phyloP scores from a whole-genome alignment of 1,140 invertebrate genomes.

The Phymastichus coffea region DNA sequence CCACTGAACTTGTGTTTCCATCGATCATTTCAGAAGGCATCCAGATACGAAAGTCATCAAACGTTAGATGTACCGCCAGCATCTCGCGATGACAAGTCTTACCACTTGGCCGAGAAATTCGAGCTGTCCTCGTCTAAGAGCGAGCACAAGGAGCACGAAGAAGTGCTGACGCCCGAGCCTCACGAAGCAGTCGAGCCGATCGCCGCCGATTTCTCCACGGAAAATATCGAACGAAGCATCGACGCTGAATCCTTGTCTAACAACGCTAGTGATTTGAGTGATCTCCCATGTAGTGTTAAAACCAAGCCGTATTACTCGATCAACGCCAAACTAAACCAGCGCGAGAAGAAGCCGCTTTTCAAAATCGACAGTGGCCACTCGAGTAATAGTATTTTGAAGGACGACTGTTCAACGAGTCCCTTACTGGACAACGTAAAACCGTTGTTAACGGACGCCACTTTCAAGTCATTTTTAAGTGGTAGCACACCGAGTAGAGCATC shows the following conservation, averaged over 20 bases:
- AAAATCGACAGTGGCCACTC: conserved; percentile 23
- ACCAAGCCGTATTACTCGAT: conserved; percentile 55
- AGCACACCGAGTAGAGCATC: conserved; percentile 19
- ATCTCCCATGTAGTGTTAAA: conserved; percentile 50
- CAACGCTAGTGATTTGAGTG: conserved; percentile 41
- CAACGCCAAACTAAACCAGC: conserved; percentile 51
- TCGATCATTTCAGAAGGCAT: conserved; percentile 51
- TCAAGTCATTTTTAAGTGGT: conserved; percentile 41
- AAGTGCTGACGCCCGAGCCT: conserved; percentile 24
- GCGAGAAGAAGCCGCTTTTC: conserved; percentile 42
- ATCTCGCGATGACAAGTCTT: conserved; percentile 29
- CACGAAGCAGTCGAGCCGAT: conserved; percentile 23
- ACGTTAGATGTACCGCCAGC: conserved; percentile 36
- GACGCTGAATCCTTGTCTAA: conserved; percentile 40
- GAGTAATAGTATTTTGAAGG: conserved; percentile 9
- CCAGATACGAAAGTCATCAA: conserved; percentile 47
- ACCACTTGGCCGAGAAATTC: conserved; percentile 32
- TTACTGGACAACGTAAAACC: conserved; percentile 41
- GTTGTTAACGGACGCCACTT: conserved; percentile 44
- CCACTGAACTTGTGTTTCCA: too few relatives aligned
- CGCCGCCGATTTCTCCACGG: conserved; percentile 23
- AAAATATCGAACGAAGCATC: conserved; percentile 40
- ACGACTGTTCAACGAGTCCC: conserved; percentile 37
- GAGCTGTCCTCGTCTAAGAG: conserved; percentile 2
- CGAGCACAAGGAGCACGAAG: conserved; percentile 23